Evolutionary conservation across 2,113 vertebrate genomes (phyloP).

Genomic region (Chascanopsetta lugubris): DNA sequence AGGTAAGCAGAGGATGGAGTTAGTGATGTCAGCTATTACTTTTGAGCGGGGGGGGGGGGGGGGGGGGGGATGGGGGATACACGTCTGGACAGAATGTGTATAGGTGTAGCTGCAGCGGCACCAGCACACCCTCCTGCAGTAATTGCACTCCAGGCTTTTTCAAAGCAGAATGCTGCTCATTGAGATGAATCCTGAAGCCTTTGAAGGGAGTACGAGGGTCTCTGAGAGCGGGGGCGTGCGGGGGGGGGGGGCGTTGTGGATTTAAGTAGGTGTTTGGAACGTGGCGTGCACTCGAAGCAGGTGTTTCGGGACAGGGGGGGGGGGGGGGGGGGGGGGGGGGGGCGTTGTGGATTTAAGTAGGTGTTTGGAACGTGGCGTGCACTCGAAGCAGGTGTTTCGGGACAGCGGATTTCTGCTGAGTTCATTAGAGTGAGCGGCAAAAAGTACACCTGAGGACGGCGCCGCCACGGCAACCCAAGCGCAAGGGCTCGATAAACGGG

Average conservation of each 20-base stretch:
- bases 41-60: conserved; percentile 31
- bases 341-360: conserved; percentile 76
- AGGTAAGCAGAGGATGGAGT: conserved; percentile 48
- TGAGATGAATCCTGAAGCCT: conserved; percentile 74
- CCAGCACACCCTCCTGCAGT: conserved; percentile 58
- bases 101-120: conserved; percentile 68
- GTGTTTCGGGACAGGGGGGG: conserved; percentile 58
- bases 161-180: conserved; percentile 79
- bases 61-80: too few relatives aligned
- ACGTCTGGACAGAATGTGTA: conserved; percentile 69
- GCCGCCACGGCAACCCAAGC: conserved; percentile 53
- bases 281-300: conserved; percentile 63
- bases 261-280: conserved; percentile 68
- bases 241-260: too few relatives aligned
- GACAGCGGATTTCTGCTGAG: conserved; percentile 62
- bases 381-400: conserved; percentile 42
- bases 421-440: conserved; percentile 71
- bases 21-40: conserved; percentile 64
- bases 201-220: conserved; percentile 72
- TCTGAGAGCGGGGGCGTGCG: conserved; percentile 70
- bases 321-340: too few relatives aligned
- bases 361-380: conserved; percentile 62
- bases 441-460: conserved; percentile 50
- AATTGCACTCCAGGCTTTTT: conserved; percentile 71
- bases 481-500: conserved; percentile 62